phyloP scores from a whole-genome alignment of 2,797 vertebrate genomes.

The Antrozous pallidus region DNA sequence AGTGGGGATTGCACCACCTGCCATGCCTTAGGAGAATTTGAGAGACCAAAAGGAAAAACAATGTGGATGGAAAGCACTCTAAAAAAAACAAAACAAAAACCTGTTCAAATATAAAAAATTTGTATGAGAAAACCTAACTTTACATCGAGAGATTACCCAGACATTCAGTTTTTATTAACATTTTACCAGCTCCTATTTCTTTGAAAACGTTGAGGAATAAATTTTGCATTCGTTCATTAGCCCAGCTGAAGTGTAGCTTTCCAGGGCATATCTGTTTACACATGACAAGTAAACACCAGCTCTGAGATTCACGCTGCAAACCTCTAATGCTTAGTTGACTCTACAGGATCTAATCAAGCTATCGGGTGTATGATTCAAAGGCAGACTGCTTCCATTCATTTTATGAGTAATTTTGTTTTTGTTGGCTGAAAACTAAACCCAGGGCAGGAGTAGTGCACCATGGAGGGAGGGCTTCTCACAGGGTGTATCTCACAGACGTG shows the following conservation, averaged over 20 bases:
- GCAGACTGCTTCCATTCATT: slow-evolving; percentile 81
- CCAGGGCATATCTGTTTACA: slow-evolving; percentile 64
- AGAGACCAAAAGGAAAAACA: not conserved
- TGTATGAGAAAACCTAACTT: slow-evolving; percentile 74
- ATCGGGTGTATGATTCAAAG: slow-evolving; percentile 78
- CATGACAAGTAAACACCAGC: slow-evolving; percentile 54
- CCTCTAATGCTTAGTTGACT: slow-evolving; percentile 71
- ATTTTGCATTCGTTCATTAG: slow-evolving; percentile 42
- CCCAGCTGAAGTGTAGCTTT: slow-evolving; percentile 60
- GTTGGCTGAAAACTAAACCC: slow-evolving; percentile 77
- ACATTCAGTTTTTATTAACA: slow-evolving; percentile 74
- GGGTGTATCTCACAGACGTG: slow-evolving; percentile 65
- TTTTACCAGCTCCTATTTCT: slow-evolving; percentile 69
- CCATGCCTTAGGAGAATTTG: not conserved
- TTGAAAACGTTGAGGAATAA: slow-evolving; percentile 66
- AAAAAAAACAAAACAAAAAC: not conserved
- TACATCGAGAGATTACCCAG: slow-evolving; percentile 66
- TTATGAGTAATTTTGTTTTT: slow-evolving; percentile 80
- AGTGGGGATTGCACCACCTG: not conserved
- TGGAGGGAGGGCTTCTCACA: slow-evolving; percentile 70
- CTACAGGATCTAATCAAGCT: slow-evolving; percentile 80
- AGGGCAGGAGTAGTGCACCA: not conserved
- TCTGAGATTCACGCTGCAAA: slow-evolving; percentile 42
- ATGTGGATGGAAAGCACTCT: not conserved
- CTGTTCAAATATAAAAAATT: not conserved